Evolutionary conservation across 2,888 invertebrate species (phyloP), one percentile per base, ranked within the genome.

Genomic region (Drosophila pullipes): DNA sequence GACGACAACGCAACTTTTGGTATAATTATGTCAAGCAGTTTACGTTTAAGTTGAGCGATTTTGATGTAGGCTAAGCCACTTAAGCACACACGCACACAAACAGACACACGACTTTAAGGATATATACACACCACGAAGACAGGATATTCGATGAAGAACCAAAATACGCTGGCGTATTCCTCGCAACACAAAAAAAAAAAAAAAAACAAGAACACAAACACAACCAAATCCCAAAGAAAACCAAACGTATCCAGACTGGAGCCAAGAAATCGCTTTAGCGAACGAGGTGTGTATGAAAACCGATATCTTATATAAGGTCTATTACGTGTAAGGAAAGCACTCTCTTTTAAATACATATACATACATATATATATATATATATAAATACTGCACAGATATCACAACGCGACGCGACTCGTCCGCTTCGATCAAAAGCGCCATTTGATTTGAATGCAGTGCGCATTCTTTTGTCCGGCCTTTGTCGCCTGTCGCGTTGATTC

Each of bases 401-500:
- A 52, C 41, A 62, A 22, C 71, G 57, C 63, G 67, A 62, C 72
- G 55, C 77, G 69, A 81, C 81, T 66, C 77, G 85, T 81, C 83
- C 82, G 87, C 77, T 81, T 89, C 76, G 85, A 87, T 87, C 78
- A 82, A 83, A 89, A 85, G 82, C 76, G 74, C 73, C 78, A 87
- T 89, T 87, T 87, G 74, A 87, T 89, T 89, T 89, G 68, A 85
- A 89, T 79, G 81, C 86, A 73, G 70, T 69, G 74, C 70, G 87
- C 83, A 87, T 89, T 89, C 83, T 83, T 86, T 82, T 81, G 83
- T 74, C 79, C 80, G 87, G 85, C 75, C 78, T 77, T 85, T 83
- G 78, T 83, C 84, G 82, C 66, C 50, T 53, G 67, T 52, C 69
- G 58, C 58, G 61, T 66, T 57, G 68, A 53, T 72, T 63, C 84